Evolutionary conservation across 2,888 invertebrate genomes (phyloP).

Genomic region (Romanomermis culicivorax): DNA sequence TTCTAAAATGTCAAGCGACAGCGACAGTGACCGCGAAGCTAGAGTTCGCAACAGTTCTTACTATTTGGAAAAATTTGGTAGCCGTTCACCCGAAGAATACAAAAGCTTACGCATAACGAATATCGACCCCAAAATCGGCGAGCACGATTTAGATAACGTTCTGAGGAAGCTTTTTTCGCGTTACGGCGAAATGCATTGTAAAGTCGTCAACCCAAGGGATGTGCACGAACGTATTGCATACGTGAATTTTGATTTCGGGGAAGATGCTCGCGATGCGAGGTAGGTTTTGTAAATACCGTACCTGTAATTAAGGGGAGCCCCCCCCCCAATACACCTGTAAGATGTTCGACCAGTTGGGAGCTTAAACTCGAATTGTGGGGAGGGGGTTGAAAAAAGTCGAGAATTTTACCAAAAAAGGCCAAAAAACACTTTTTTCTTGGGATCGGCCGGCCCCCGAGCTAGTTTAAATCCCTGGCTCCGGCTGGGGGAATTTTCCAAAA

Average conservation of each 20-base stretch:
- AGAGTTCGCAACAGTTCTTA: conserved; percentile 1
- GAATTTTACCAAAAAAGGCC: too few relatives aligned
- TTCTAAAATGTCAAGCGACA: not conserved
- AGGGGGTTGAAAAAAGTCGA: too few relatives aligned
- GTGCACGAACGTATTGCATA: conserved; percentile 25
- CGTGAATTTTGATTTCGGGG: conserved; percentile 23
- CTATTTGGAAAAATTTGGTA: conserved; percentile 17
- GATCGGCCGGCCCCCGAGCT: too few relatives aligned
- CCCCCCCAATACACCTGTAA: too few relatives aligned
- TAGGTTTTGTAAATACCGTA: too few relatives aligned
- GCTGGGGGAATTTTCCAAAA: too few relatives aligned
- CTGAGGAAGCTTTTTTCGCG: conserved; percentile 20
- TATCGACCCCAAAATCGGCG: conserved; percentile 17
- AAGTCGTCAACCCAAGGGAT: conserved; percentile 23
- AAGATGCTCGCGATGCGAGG: conserved; percentile 19
- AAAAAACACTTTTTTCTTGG: too few relatives aligned
- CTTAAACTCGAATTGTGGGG: too few relatives aligned
- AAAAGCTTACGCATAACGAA: conserved; percentile 24
- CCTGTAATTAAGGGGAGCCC: too few relatives aligned
- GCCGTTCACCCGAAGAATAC: conserved; percentile 26
- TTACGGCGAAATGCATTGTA: conserved; percentile 22
- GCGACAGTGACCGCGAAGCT: not conserved
- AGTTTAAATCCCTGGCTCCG: too few relatives aligned
- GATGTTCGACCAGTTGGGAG: too few relatives aligned
- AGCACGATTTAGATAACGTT: conserved; percentile 21